Evolutionary conservation across 2,797 vertebrate genomes (phyloP), one percentile per base, ranked within the genome.

Genomic region (Pelobates cultripes): DNA sequence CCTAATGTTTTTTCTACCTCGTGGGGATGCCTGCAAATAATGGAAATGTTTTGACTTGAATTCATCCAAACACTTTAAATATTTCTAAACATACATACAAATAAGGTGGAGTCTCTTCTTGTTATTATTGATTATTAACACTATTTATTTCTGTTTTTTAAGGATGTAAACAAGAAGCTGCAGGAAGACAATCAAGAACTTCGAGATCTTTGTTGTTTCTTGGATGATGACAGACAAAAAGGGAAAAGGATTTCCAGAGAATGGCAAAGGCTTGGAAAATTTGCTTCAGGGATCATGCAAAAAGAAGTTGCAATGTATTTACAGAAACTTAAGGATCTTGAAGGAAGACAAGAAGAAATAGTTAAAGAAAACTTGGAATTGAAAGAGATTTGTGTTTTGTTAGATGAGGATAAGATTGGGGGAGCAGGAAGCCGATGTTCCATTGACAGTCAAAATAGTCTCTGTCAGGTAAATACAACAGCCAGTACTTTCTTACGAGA

Each of bases 111-210:
- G n/a, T n/a, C n/a, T n/a, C n/a, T n/a, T n/a, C n/a, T n/a, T n/a
- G n/a, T n/a, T n/a, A n/a, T n/a, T n/a, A n/a, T n/a, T 63, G 78
- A 76, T 85, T 85, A 75, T 77, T 84, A 75, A 88, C 80, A 63
- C 72, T 55, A 43, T 43, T 4, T 73, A 0, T 84, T 42, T 63
- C 7, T 87, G 60, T 88, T 85, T 86, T 86, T 92, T 92, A 92
- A 99, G 97, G 97, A 99, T 68, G 95, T 98, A 88, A 99, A 99
- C 91, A 96, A 97, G 94, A 97, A 97, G 86, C 94, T 99, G 78
- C 97, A 98, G 89, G 96, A 99, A 87, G 97, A 99, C 89, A 98
- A 98, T 93, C 97, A 98, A 88, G 97, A 99, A 74, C 94, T 99
- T 87, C 90, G 97, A 81, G 97, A 99, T 86, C 94, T 99, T 55